Conservation (phyloP, 2,888 invertebrate genomes). For the Caenorhabditis sp. region DNA sequence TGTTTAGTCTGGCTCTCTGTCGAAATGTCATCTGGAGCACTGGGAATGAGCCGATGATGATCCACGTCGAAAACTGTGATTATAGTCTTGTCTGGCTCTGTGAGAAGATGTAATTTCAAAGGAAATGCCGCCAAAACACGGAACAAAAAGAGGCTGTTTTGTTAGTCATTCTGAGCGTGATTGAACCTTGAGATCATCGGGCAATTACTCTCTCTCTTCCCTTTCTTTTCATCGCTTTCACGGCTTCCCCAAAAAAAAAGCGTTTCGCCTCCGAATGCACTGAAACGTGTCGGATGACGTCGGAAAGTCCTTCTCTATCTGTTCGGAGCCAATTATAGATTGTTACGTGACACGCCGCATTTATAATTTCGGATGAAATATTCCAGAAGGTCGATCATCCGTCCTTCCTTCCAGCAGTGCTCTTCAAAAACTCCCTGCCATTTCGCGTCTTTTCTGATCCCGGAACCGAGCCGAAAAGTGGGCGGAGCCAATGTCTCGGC, state of each 20-base stretch:
- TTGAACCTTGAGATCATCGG: constrained; percentile 17
- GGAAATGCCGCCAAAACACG: constrained; percentile 9
- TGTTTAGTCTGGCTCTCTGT: not conserved
- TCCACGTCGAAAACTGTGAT: not conserved
- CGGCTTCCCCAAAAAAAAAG: not conserved
- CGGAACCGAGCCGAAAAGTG: constrained; percentile 21
- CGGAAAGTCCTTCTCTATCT: not conserved
- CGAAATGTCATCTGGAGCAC: too few species aligned
- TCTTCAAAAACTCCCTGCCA: not conserved
- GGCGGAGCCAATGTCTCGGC: constrained; percentile 16
- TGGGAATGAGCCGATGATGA: constrained; percentile 11
- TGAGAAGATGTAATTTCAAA: not conserved
- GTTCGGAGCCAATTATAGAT: constrained; percentile 19
- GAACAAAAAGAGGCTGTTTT: constrained; percentile 6
- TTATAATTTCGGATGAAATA: constrained; percentile 14
- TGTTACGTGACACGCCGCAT: constrained; percentile 43
- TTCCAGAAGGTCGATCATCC: constrained; percentile 23
- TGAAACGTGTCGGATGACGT: constrained; percentile 39
- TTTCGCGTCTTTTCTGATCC: constrained; percentile 14
- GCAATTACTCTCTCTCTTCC: constrained; percentile 7
- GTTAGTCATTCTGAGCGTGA: constrained; percentile 6
- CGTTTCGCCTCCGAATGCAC: constrained; percentile 16
- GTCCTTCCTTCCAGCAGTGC: not conserved
- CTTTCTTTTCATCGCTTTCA: constrained; percentile 3
- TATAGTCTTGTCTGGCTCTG: not conserved